Evolutionary conservation across 2,888 invertebrate species (phyloP), one percentile per base, ranked within the genome.

Genomic region (Meteorus cinctellus): DNA sequence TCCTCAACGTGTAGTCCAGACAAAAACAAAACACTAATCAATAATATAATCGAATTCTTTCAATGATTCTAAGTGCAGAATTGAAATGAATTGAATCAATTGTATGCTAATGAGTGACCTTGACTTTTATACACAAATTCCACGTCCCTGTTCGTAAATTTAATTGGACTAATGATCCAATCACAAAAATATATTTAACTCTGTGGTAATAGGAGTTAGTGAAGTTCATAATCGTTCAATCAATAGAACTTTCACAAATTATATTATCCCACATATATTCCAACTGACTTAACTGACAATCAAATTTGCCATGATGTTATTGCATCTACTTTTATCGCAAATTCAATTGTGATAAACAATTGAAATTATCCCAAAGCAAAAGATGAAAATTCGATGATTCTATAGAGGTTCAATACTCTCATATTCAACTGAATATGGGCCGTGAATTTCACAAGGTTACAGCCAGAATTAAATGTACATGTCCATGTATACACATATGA

Each of bases 11-110:
- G 48, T n/a, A n/a, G 12, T 8, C 4, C 3, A 48, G 14, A 48
- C 1, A n/a, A 48, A 48, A 3, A 45, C 45, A 45, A 45, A 34
- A 34, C 34, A 34, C 45, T 45, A 10, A 48, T 48, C 16, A 3
- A 48, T 4, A 48, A n/a, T 16, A 16, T n/a, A 48, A 48, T 48
- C 14, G 5, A n/a, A n/a, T 48, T 48, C n/a, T 4, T 48, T 48
- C 14, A 48, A 16, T 48, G 48, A n/a, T n/a, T 5, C n/a, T 48
- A n/a, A 48, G 48, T 14, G n/a, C 0, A n/a, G 16, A 48, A 48
- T 48, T 48, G 48, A n/a, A 48, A 48, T 48, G n/a, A 48, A 48
- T n/a, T 16, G n/a, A n/a, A 48, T 48, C 48, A n/a, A 48, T 48
- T 48, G n/a, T 48, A n/a, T 48, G 48, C 1, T n/a, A 48, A 48